Conservation (phyloP, 2,797 vertebrate genomes). For the Chiloscyllium punctatum region DNA sequence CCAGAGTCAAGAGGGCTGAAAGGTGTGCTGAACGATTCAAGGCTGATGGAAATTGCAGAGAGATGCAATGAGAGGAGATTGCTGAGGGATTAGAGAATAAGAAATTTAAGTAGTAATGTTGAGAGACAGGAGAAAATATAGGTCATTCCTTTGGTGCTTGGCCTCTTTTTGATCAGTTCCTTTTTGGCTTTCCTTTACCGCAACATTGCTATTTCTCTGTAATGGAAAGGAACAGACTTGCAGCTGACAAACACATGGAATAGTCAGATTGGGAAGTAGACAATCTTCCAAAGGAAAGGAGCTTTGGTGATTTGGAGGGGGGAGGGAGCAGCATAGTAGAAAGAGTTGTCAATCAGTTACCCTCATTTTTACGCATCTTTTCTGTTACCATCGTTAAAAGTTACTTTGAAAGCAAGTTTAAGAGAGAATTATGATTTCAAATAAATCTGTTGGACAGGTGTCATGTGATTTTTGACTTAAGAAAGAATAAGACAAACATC, state of each 20-base stretch:
- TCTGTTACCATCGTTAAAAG: neutral
- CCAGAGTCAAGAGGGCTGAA: neutral
- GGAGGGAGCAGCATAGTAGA: no score
- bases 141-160: neutral
- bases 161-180: neutral
- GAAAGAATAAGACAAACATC: neutral
- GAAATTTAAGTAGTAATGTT: neutral
- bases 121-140: neutral
- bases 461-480: neutral
- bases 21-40: neutral
- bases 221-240: neutral
- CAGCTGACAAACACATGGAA: neutral
- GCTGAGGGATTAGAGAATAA: neutral
- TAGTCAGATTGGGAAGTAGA: neutral
- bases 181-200: neutral
- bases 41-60: neutral
- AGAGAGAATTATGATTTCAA: neutral
- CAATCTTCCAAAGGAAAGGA: neutral
- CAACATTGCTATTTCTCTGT: neutral
- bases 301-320: neutral
- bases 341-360: neutral
- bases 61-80: neutral
- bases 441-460: no score
- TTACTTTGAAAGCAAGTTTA: neutral
- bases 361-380: no score